These are phyloP conservation scores for Lampropteryx suffumata DNA, from an alignment of 2,888 invertebrate species.

Conservation along the genomic window DNA sequence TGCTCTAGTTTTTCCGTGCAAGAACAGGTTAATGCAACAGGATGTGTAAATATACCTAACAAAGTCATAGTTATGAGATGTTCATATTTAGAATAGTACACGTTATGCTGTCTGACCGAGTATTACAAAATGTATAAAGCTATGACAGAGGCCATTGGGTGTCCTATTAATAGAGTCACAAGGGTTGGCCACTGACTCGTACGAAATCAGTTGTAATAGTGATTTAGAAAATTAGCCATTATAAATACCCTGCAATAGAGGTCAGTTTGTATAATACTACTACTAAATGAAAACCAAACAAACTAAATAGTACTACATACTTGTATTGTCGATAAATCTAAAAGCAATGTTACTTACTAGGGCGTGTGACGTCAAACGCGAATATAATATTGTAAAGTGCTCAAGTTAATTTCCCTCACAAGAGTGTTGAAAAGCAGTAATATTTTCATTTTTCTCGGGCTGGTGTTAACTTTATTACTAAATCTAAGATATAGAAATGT, in stretches of 20 bases:
- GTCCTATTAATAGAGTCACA: no score
- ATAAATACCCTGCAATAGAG: no score
- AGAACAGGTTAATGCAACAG: constrained; percentile 45
- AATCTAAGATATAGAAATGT: constrained; percentile 1
- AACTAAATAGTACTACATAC: no score
- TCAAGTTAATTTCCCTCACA: constrained; percentile 37
- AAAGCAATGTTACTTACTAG: constrained; percentile 4
- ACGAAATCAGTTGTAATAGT: no score
- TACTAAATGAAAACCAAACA: no score
- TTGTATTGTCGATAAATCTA: constrained; percentile 1
- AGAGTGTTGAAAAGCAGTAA: constrained; percentile 53
- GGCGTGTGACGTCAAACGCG: constrained; percentile 21
- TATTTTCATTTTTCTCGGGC: constrained; percentile 57
- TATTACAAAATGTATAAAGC: no score
- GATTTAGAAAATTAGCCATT: no score
- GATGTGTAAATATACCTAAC: constrained; percentile 37
- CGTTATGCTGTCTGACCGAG: no score
- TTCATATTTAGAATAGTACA: constrained; percentile 3
- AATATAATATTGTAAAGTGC: constrained; percentile 36
- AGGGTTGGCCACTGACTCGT: no score
- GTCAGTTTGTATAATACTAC: no score
- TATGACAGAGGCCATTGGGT: no score
- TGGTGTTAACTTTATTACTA: constrained; percentile 32
- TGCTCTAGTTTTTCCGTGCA: constrained; percentile 55
- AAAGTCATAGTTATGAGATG: constrained; percentile 20